These are phyloP conservation scores for Kryptolebias marmoratus DNA, from an alignment of 2,113 vertebrate genomes.

Conservation along the genomic window DNA sequence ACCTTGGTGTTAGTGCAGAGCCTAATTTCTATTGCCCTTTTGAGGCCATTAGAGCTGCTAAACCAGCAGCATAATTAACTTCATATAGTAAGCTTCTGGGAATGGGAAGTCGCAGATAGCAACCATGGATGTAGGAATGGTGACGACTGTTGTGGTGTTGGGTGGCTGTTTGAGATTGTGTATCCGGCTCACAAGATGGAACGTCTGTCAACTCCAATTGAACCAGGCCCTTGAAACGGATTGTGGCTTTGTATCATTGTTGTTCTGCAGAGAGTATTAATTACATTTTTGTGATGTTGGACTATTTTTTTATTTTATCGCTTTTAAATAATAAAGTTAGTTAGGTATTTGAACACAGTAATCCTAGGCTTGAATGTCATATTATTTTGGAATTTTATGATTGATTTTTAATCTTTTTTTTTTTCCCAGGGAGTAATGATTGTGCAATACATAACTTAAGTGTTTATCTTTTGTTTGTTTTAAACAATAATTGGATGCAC, in stretches of 20 bases:
- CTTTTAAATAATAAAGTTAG: no score
- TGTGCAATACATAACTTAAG: no score
- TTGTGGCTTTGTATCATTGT: conserved; percentile 42
- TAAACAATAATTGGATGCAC: no score
- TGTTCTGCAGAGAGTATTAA: conserved; percentile 39
- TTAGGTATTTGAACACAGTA: no score
- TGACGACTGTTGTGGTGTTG: neutral
- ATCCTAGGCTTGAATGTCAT: no score
- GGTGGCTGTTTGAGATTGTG: conserved; percentile 2
- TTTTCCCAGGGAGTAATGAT: no score
- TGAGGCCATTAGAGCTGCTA: conserved; percentile 68
- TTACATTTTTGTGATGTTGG: conserved; percentile 48
- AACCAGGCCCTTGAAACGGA: conserved; percentile 56
- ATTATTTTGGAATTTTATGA: no score
- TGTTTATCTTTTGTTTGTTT: no score
- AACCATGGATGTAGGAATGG: conserved; percentile 31
- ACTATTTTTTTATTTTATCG: no score
- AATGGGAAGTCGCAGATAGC: conserved; percentile 39
- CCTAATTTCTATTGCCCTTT: conserved; percentile 76
- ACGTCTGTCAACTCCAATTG: conserved; percentile 61
- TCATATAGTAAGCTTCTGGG: conserved; percentile 45
- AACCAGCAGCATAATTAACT: conserved; percentile 77
- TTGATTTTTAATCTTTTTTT: no score
- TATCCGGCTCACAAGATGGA: conserved; percentile 46
- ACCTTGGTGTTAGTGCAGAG: conserved; percentile 61